Evolutionary conservation across 2,888 invertebrate species (phyloP), one percentile per base, ranked within the genome.

Genomic region (Drosophila austrosaltans): DNA sequence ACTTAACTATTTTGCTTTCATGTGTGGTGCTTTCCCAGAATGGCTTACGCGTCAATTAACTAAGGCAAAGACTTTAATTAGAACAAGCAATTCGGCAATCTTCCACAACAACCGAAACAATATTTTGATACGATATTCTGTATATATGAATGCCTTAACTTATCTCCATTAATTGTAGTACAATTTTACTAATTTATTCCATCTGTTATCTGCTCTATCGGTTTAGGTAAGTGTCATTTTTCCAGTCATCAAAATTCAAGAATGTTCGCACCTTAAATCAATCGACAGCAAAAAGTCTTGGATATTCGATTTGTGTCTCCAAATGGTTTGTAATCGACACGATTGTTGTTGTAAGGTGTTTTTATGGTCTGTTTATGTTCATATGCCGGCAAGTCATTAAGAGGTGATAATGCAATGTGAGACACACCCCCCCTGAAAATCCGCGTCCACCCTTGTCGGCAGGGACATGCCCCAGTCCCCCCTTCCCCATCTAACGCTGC

Each of bases 311-410:
- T 57, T 39, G 57, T 5, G 32, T 57, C 32, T 12, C 10, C 36
- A 57, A 57, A 39, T 39, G 12, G 30, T 39, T 39, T 36, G 22
- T 22, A 57, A 39, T 57, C 36, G 57, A 57, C 57, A 39, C 57
- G 22, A 57, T 39, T 36, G 57, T 57, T 57, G 57, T 22, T 39
- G 57, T 57, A 39, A 39, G 72, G 3, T 75, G 72, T 78, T 82
- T 83, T 86, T 81, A 83, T 88, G 76, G 88, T 64, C 83, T 83
- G 88, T 88, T 83, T 88, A 87, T 83, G 88, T 77, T 69, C 78
- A 72, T 71, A 66, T 64, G 81, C 67, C 70, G 81, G 53, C 81
- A 75, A 80, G 83, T 88, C 83, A 83, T 83, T 83, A 48, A 81
- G 77, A 86, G 87, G 83, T 83, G 83, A 80, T 88, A 83, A 88